phyloP scores from a whole-genome alignment of 64 coral and sea anemone species.

The Montipora efflorescens region DNA sequence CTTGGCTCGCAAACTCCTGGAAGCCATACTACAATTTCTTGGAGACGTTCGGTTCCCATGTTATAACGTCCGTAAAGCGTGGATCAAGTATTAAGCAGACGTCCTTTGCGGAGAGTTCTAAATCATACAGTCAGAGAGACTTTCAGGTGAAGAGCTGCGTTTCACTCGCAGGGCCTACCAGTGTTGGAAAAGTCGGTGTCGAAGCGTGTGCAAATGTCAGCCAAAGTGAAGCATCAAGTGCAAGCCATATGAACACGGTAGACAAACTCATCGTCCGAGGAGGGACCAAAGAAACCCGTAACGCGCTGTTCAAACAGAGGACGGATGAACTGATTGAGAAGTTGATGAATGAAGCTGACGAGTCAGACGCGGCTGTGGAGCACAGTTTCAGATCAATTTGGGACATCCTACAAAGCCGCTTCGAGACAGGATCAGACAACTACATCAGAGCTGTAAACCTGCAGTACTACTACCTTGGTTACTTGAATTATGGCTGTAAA shows the following conservation, averaged over 20 bases:
- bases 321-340: constrained; percentile 11
- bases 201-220: constrained; percentile 34
- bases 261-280: not conserved
- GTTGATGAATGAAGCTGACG: constrained; percentile 43
- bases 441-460: constrained; percentile 43
- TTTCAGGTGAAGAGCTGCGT: constrained; percentile 52
- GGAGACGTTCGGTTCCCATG: constrained; percentile 58
- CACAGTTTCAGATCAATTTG: constrained; percentile 28
- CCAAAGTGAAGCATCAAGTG: constrained; percentile 17
- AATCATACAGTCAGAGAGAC: constrained; percentile 38
- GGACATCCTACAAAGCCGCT: constrained; percentile 40
- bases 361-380: not conserved
- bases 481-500: constrained; percentile 47
- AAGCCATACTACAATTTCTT: constrained; percentile 34
- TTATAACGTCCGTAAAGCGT: constrained; percentile 36
- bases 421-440: not conserved
- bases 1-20: constrained; percentile 57
- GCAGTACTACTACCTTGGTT: constrained; percentile 62
- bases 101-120: constrained; percentile 30
- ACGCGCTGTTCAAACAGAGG: constrained; percentile 5
- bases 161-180: constrained; percentile 7
- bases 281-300: constrained; percentile 29
- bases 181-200: constrained; percentile 3
- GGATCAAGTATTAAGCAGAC: constrained; percentile 47
- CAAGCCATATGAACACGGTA: not conserved